Evolutionary conservation across 2,113 vertebrate genomes (phyloP), one percentile per base, ranked within the genome.

Genomic region (Tyrannus savana): DNA sequence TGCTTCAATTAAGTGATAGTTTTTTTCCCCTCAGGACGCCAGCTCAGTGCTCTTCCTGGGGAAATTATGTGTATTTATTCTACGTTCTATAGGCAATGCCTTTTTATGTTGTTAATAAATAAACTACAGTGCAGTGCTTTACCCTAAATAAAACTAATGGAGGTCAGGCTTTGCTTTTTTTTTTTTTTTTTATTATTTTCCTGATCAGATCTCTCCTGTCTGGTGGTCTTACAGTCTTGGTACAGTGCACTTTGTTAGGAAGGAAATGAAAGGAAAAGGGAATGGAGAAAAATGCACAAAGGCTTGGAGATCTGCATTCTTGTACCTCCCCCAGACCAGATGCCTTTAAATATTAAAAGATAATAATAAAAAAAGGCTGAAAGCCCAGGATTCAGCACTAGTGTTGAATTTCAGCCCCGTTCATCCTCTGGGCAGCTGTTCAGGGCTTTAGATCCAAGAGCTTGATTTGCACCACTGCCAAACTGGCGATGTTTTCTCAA

Each of bases 71-170:
- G 90, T 94, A 94, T 96, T 96, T 97, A 96, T 96, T 95, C 93
- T 94, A n/a, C 84, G 23, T 92, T 96, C 90, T 60, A 56, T 86
- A 94, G 93, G 86, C 44, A 53, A 52, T 87, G 88, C 75, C 83
- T 93, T 92, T 96, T 97, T 94, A 96, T 93, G 96, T 72, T 96
- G 93, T 96, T 97, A 94, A 94, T 97, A 97, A 96, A 97, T 94
- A 96, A 96, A 68, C 60, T 84, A 74, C 76, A 68, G 88, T 28
- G 41, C 53, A 46, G 52, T 35, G 76, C 86, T 94, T 84, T 95
- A 86, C 31, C 89, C 95, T 96, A 88, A 93, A 82, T 89, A 94
- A 93, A 93, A 80, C 83, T 78, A 92, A 77, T 74, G 56, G 80
- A 84, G 86, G 88, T 94, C 90, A 95, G 83, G 80, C 52, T 84